A percentile compares a stretch with the other conserved stretches of the same genome.
Evolutionary conservation across 2,113 vertebrate species (phyloP).

Genomic region (Sinocyclocheilus maitianheensis): DNA sequence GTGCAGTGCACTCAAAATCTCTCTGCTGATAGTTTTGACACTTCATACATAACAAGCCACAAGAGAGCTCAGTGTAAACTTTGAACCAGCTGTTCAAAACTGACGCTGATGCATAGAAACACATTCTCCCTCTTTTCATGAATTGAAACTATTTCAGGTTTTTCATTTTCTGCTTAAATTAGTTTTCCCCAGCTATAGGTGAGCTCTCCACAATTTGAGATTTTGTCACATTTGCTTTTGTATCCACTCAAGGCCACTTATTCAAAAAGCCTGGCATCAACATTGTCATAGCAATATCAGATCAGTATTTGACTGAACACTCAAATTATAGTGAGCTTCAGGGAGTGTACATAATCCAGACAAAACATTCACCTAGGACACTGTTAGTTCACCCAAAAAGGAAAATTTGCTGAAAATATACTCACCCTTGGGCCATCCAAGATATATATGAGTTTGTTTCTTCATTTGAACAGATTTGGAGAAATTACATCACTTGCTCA

Average conservation of each 20-base stretch:
- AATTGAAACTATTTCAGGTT: conserved; percentile 4
- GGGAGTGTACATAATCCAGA: neutral
- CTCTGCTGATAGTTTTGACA: conserved; percentile 40
- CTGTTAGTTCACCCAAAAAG: neutral
- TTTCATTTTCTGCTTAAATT: conserved; percentile 9
- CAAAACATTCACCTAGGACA: neutral
- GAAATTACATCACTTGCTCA: neutral
- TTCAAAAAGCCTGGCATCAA: neutral
- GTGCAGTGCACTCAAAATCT: neutral
- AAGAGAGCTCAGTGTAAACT: conserved; percentile 39
- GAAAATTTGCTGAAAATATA: neutral
- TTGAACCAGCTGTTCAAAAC: conserved; percentile 23
- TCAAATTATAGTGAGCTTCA: neutral
- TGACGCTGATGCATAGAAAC: neutral
- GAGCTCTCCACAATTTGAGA: neutral
- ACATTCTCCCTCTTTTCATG: conserved; percentile 12
- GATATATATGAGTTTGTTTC: no score
- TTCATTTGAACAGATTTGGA: neutral
- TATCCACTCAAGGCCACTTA: neutral
- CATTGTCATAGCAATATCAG: neutral
- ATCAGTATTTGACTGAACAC: neutral
- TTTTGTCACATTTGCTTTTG: conserved; percentile 4
- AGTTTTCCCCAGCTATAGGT: neutral
- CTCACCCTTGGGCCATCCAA: neutral
- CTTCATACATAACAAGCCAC: conserved; percentile 41